phyloP scores from a whole-genome alignment of 2,797 vertebrate genomes.

The Scyliorhinus canicula region DNA sequence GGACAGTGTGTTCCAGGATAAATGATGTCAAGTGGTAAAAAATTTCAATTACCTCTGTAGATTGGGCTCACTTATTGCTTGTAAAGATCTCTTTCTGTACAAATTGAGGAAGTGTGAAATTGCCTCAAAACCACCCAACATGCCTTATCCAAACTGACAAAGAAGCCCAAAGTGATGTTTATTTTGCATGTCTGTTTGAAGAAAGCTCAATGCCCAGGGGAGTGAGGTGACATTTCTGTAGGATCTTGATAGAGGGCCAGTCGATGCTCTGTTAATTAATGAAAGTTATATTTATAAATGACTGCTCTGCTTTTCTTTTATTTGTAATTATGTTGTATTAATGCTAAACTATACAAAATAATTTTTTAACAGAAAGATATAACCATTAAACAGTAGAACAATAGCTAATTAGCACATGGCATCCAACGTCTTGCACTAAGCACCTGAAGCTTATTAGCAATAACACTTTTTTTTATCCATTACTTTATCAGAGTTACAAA shows the following conservation, averaged over 20 bases:
- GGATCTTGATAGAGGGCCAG: background rate
- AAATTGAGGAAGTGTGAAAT: background rate
- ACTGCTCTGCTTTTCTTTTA: too few relatives aligned
- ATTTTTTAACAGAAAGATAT: background rate
- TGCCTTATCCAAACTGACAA: too few relatives aligned
- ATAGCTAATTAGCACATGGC: background rate
- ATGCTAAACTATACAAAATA: background rate
- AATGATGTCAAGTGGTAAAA: too few relatives aligned
- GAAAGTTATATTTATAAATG: too few relatives aligned
- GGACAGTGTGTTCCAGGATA: too few relatives aligned
- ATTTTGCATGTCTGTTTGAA: background rate
- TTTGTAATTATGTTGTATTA: background rate
- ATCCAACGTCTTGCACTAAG: background rate
- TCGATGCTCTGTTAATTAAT: background rate
- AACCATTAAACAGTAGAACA: background rate
- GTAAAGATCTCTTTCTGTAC: background rate
- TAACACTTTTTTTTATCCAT: background rate
- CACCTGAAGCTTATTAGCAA: background rate
- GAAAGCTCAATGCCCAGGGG: background rate
- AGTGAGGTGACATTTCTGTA: background rate
- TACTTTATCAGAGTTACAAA: too few relatives aligned
- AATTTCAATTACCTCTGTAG: too few relatives aligned
- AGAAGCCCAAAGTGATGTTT: too few relatives aligned
- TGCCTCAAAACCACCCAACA: background rate
- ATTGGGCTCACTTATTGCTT: too few relatives aligned